Evolutionary conservation across 2,797 vertebrate species (phyloP).

Genomic region (Hoplostethus atlanticus): DNA sequence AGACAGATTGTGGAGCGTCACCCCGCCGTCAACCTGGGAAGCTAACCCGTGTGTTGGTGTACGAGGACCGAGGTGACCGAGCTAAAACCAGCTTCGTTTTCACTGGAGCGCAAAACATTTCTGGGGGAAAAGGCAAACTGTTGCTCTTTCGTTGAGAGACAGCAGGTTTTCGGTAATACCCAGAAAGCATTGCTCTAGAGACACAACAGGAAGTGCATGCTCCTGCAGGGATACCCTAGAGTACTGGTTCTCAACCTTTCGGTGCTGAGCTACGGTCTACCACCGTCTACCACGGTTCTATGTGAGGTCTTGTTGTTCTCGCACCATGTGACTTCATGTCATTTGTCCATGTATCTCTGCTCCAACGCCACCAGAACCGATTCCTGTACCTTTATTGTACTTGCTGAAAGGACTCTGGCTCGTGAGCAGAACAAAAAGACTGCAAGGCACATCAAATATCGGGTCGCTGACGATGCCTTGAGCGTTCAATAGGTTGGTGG

Average conservation of each 20-base stretch:
- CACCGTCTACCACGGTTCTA: no score
- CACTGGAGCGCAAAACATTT: not conserved
- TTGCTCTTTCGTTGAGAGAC: no score
- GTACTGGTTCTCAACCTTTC: not conserved
- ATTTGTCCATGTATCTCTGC: no score
- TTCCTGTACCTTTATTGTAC: not conserved
- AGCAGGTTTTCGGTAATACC: no score
- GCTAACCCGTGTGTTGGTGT: no score
- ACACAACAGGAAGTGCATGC: not conserved
- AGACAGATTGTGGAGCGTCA: no score
- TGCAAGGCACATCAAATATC: slow-evolving; percentile 17
- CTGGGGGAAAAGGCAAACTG: not conserved
- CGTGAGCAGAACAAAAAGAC: slow-evolving; percentile 9
- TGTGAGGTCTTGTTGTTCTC: no score
- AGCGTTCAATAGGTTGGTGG: not conserved
- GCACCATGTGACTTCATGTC: no score
- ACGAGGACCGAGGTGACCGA: no score
- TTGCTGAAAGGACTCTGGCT: not conserved
- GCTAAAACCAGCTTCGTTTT: not conserved
- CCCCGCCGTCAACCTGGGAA: not conserved
- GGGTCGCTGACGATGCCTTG: not conserved
- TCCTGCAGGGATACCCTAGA: not conserved
- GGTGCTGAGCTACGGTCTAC: not conserved
- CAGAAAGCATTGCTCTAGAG: no score
- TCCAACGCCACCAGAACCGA: no score